Conservation (phyloP, 1,140 invertebrate genomes). For the Trypoxylus dichotomus region DNA sequence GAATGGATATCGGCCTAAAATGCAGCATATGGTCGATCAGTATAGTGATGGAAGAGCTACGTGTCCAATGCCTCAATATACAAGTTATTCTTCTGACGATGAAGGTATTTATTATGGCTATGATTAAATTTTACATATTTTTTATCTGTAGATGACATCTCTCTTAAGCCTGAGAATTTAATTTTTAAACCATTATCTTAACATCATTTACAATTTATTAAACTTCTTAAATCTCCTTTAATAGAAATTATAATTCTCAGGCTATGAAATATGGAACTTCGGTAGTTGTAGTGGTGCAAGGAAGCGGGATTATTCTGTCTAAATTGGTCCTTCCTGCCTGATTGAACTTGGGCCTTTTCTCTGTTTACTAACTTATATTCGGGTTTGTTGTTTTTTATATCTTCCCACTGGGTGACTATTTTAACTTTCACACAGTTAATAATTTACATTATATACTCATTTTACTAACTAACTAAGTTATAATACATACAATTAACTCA, state of each 20-base stretch:
- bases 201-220: not conserved
- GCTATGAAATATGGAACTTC: slow-evolving; percentile 2
- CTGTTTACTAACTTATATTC: slow-evolving; percentile 49
- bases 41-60: slow-evolving; percentile 37
- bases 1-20: slow-evolving; percentile 35
- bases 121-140: not conserved
- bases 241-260: slow-evolving; percentile 27
- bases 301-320: slow-evolving; percentile 41
- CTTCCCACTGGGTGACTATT: not conserved
- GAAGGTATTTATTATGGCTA: slow-evolving; percentile 68
- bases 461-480: slow-evolving; percentile 24
- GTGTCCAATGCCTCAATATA: slow-evolving; percentile 60
- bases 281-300: slow-evolving; percentile 30
- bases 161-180: slow-evolving; percentile 34
- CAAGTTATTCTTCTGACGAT: slow-evolving; percentile 84
- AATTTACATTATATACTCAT: not conserved
- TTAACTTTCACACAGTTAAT: slow-evolving; percentile 11
- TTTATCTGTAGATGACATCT: slow-evolving; percentile 10
- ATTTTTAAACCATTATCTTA: not conserved
- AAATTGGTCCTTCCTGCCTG: slow-evolving; percentile 54
- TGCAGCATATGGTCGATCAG: slow-evolving; percentile 36
- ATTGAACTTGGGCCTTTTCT: slow-evolving; percentile 45
- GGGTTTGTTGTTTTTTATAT: slow-evolving; percentile 32
- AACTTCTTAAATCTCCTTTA: not conserved
- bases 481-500: slow-evolving; percentile 35